These are phyloP conservation scores for Papilio protenor DNA, from an alignment of 2,888 invertebrate genomes.

Conservation along the genomic window DNA sequence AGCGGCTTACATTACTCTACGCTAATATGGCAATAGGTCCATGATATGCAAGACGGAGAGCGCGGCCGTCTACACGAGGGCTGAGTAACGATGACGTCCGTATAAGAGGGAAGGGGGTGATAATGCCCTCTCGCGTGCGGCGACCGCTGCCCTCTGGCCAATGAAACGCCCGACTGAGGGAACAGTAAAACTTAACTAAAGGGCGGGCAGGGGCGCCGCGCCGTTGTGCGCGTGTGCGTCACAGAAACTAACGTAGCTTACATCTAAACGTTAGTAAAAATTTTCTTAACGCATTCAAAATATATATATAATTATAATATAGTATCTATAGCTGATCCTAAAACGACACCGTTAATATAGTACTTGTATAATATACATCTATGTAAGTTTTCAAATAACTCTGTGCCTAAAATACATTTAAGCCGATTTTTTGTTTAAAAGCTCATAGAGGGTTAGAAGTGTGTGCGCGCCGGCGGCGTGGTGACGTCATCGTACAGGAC, in stretches of 20 bases:
- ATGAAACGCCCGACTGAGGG: conserved; percentile 47
- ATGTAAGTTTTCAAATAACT: conserved; percentile 73
- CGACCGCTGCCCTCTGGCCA: conserved; percentile 40
- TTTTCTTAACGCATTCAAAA: conserved; percentile 82
- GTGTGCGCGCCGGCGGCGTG: conserved; percentile 61
- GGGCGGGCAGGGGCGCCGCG: conserved; percentile 52
- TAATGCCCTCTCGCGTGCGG: conserved; percentile 49
- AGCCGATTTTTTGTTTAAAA: conserved; percentile 75
- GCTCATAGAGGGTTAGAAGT: conserved; percentile 75
- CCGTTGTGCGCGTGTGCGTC: conserved; percentile 51
- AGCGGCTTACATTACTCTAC: conserved; percentile 62
- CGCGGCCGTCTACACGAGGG: conserved; percentile 1
- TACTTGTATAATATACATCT: conserved; percentile 78
- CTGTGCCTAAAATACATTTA: conserved; percentile 83
- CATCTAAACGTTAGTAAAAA: conserved; percentile 82
- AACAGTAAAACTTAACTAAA: conserved; percentile 55
- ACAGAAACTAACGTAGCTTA: conserved; percentile 70
- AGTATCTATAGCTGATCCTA: conserved; percentile 73
- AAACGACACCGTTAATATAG: conserved; percentile 71
- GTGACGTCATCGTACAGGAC: conserved; percentile 56
- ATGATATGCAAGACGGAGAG: conserved; percentile 69
- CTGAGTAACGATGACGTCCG: too few species aligned
- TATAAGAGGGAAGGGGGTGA: neutral
- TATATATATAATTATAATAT: conserved; percentile 77
- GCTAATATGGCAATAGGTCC: conserved; percentile 81